Evolutionary conservation across 2,797 vertebrate species (phyloP).

Genomic region (Crax fasciolata): DNA sequence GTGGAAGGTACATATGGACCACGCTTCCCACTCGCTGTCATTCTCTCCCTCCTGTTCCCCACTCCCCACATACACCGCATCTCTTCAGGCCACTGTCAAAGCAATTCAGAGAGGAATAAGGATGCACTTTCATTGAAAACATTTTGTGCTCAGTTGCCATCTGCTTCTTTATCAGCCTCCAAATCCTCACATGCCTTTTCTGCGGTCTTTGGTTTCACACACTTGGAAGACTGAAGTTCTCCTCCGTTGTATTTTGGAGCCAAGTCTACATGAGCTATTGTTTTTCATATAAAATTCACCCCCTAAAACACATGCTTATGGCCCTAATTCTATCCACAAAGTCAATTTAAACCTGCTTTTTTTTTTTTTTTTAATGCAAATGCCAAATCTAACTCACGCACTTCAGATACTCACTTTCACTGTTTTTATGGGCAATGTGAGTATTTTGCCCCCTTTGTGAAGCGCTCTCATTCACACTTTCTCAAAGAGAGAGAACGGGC

Average conservation of each 20-base stretch:
- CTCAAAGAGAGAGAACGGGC: neutral
- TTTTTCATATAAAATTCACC: neutral
- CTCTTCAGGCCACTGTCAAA: slow-evolving; percentile 67
- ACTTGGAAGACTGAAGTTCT: slow-evolving; percentile 2
- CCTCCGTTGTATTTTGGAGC: neutral
- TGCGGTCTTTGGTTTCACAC: slow-evolving; percentile 35
- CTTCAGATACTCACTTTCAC: accelerated
- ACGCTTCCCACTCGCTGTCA: slow-evolving; percentile 73
- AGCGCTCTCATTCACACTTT: neutral
- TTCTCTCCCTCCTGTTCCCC: slow-evolving; percentile 64
- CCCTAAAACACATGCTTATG: neutral
- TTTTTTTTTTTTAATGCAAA: neutral
- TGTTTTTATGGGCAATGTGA: neutral
- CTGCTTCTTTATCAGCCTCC: slow-evolving; percentile 65
- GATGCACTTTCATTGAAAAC: slow-evolving; percentile 74
- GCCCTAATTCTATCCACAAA: neutral
- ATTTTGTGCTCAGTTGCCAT: slow-evolving; percentile 73
- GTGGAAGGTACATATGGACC: slow-evolving; percentile 72
- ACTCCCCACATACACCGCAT: neutral
- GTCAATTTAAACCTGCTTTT: neutral
- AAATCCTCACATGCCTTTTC: slow-evolving; percentile 66
- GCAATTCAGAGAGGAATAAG: slow-evolving; percentile 40
- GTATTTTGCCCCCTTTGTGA: neutral
- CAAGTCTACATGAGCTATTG: neutral
- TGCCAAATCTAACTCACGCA: neutral